Percentiles rank a stretch among this genome's conserved stretches.
Conservation (phyloP, 2,888 invertebrate genomes). For the Phasia obesa region DNA sequence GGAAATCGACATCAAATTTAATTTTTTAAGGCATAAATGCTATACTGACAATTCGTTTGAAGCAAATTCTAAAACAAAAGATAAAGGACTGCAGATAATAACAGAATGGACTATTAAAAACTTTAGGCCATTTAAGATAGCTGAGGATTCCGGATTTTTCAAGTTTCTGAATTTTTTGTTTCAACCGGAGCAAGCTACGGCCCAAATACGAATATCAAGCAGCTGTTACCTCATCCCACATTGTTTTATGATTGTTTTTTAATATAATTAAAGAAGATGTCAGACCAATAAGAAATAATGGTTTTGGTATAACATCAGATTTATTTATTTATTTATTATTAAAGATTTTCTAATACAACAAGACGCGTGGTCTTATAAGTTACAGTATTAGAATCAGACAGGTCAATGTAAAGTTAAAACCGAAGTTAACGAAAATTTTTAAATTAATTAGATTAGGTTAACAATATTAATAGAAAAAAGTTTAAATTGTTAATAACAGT, state of each 20-base stretch:
- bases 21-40: not conserved
- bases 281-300: constrained; percentile 35
- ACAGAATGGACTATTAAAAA: not conserved
- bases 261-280: constrained; percentile 42
- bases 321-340: no score
- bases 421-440: no score
- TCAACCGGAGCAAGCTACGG: not conserved
- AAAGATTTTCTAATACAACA: no score
- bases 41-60: not conserved
- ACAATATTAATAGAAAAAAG: no score
- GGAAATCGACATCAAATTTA: not conserved
- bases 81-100: not conserved
- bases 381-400: no score
- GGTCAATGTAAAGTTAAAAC: no score
- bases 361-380: no score
- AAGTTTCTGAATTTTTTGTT: not conserved
- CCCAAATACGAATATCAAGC: no score
- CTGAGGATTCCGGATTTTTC: not conserved
- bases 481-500: no score
- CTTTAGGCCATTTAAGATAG: not conserved
- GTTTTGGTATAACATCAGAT: constrained; percentile 56
- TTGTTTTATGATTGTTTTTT: not conserved
- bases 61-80: no score
- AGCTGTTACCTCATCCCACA: not conserved
- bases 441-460: no score